phyloP scores from a whole-genome alignment of 2,797 vertebrate species.

The Falco rusticolus region DNA sequence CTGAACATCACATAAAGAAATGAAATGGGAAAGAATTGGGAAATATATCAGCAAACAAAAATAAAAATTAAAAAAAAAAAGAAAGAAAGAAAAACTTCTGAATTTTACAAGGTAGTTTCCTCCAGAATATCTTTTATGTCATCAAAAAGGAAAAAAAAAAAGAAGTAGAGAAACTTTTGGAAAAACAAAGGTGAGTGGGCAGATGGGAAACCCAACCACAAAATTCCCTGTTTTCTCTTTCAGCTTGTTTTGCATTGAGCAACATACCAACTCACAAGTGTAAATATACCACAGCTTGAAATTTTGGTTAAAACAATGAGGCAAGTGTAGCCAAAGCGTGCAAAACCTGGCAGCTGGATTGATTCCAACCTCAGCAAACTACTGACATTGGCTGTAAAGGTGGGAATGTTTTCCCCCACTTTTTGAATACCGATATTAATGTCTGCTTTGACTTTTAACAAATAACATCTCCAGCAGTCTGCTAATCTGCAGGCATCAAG shows the following conservation, averaged over 20 bases:
- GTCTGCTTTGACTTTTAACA: not conserved
- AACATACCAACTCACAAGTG: not conserved
- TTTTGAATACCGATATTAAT: not conserved
- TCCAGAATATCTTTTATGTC: not conserved
- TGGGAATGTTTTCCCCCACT: accelerated
- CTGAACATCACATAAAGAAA: not conserved
- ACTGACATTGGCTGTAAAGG: not conserved
- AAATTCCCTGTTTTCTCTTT: not conserved
- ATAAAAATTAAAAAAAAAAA: not conserved
- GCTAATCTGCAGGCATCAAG: not conserved
- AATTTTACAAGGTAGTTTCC: not conserved
- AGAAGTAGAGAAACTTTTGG: not conserved
- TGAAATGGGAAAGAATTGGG: not conserved
- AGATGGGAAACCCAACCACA: not conserved
- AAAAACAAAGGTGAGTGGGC: not conserved
- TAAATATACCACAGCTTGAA: not conserved
- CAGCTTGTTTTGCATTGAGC: not conserved
- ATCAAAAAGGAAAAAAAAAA: not conserved
- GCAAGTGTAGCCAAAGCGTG: not conserved
- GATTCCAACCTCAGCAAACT: not conserved
- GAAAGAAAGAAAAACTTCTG: not conserved
- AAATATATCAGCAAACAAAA: not conserved
- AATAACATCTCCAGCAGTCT: not conserved
- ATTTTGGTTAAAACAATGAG: not conserved
- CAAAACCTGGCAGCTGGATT: accelerated